Evolutionary conservation across 2,113 vertebrate genomes (phyloP), one percentile per base, ranked within the genome.

Genomic region (Eubucco bourcierii): DNA sequence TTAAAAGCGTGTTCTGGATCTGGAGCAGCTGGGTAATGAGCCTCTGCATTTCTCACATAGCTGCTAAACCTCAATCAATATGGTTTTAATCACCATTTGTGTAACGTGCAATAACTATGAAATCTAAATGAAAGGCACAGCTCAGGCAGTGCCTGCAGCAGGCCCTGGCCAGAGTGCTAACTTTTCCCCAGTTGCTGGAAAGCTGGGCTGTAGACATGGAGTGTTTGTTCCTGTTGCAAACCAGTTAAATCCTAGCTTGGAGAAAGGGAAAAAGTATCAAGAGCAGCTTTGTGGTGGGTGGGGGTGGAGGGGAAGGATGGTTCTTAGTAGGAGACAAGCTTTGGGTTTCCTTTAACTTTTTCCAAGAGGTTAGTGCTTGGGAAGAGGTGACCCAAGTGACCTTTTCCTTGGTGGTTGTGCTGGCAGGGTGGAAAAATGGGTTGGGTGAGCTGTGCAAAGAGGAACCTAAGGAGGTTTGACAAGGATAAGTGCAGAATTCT

Each of bases 41-140:
- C 52, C 52, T 68, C 86, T 76, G 84, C 86, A 88, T 93, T 90
- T 55, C 77, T 95, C 73, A 56, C 89, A 88, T 88, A 85, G 73
- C 71, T 85, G 80, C 33, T 85, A 90, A 90, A 76, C 87, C 88
- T 84, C 93, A 55, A 27, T 64, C 65, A 70, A 93, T 94, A 34
- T 95, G 86, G 64, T 86, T 92, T 80, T 88, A 92, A 96, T 95
- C 33, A 0, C 55, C 91, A 25, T 75, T 92, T 85, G 55, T 73
- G 87, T 80, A 86, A 92, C 31, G 33, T 90, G 76, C 60, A 84
- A 68, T 67, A 90, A 66, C 87, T 59, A 82, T 88, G 68, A 90
- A 72, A 64, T 82, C 87, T 50, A 52, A 90, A 85, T 73, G 41
- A 87, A 92, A 83, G 14, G 67, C 83, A 74, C 58, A 82, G 79